A percentile compares a stretch with the other conserved stretches of the same genome.
Conservation (phyloP, 2,113 vertebrate species). For the Copsychus sechellarum region DNA sequence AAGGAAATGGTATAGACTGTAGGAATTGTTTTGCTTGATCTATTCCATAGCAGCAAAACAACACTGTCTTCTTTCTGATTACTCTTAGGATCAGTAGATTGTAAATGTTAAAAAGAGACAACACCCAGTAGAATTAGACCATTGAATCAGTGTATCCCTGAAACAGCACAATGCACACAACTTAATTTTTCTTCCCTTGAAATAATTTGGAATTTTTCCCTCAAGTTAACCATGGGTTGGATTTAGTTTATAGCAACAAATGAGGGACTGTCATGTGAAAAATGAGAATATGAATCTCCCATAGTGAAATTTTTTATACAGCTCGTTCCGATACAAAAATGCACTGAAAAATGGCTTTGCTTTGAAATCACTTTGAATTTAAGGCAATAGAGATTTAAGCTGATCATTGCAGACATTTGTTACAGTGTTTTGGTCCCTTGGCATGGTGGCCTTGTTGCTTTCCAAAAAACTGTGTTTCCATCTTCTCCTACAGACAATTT, state of each 20-base stretch:
- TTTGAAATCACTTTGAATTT: constrained; percentile 20
- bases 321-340: background rate
- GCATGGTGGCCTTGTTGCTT: background rate
- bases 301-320: background rate
- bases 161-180: background rate
- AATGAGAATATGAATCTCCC: background rate
- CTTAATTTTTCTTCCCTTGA: background rate
- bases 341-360: background rate
- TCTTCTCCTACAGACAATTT: constrained; percentile 25
- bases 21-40: background rate
- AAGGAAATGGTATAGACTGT: background rate
- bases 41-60: background rate
- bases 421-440: background rate
- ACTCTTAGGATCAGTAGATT: background rate
- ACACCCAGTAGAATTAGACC: background rate
- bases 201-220: background rate
- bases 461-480: background rate
- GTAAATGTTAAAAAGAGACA: background rate
- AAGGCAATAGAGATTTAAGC: background rate
- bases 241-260: background rate
- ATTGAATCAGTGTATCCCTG: background rate
- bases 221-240: background rate
- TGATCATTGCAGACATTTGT: background rate
- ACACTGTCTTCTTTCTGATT: background rate
- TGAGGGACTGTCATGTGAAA: background rate